Base-by-base conservation (phyloP, 2,888 invertebrate species). In the Spodoptera exigua region DNA sequence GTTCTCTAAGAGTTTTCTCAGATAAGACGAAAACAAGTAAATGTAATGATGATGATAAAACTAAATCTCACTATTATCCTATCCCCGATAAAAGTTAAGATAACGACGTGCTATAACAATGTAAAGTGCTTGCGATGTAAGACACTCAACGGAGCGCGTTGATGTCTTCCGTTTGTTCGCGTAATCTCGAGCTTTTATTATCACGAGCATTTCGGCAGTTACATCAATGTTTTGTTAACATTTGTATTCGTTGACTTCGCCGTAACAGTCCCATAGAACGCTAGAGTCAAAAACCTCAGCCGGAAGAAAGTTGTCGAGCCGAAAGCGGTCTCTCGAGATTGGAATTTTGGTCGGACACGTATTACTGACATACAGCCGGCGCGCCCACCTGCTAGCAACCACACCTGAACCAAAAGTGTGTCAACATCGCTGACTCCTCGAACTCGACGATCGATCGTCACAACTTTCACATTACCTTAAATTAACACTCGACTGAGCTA, bases 391-490 rank as follows among this genome's bases (percentile, higher is more conserved):
- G 91, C 85, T 83, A 78, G 83, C 85, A 80, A 86, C 89, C 90
- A 87, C 92, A 91, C 92, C 91, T 91, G 92, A 91, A 84, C 86
- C 88, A 92, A 92, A 93, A 93, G 93, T 94, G 85, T 94, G 93
- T 93, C 93, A 93, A 85, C 89, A 81, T 73, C 84, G 80, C 86
- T 87, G 87, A 91, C 91, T 92, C 90, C 87, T 90, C 89, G 87
- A 88, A 88, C 86, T 84, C 89, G 78, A 73, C 89, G 88, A 89
- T 87, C 88, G 85, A 89, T 90, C 88, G 90, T 87, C 88, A 86
- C 85, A 89, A 93, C 93, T 94, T 94, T 94, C 94, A 94, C 94
- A 92, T 93, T 87, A 91, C 89, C 91, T 92, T 91, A 90, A 90
- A 90, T 89, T 89, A 91, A 87, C 90, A 89, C 87, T 86, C 81